Conservation (phyloP, 1,140 invertebrate species). For the Drosophila paulistorum region DNA sequence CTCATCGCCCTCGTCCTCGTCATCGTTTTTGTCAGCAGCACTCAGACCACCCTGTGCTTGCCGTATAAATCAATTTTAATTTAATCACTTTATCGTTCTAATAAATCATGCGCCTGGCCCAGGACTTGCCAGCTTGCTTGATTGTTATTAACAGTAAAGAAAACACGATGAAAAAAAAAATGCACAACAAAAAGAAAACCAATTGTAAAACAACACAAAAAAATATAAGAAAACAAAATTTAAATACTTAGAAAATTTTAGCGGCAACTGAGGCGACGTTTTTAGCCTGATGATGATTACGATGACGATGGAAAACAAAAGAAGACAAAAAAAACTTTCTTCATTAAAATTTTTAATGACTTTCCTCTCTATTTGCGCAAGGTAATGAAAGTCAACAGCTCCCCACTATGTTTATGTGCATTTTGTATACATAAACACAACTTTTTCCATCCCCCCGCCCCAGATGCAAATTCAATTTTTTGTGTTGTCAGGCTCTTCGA, state of each 20-base stretch:
- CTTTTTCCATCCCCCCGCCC: conserved; percentile 9
- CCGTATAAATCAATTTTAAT: conserved; percentile 79
- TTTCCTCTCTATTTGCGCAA: conserved; percentile 74
- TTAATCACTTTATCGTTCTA: conserved; percentile 79
- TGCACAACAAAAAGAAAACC: conserved; percentile 73
- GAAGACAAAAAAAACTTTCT: conserved; percentile 70
- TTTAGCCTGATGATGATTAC: conserved; percentile 26
- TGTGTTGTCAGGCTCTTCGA: conserved; percentile 13
- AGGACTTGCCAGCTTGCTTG: conserved; percentile 31
- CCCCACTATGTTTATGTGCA: conserved; percentile 61
- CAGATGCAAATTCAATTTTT: conserved; percentile 60
- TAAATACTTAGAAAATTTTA: conserved; percentile 69
- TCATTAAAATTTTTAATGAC: conserved; percentile 80
- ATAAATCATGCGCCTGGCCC: conserved; percentile 66
- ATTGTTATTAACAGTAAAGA: conserved; percentile 74
- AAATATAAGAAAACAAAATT: conserved; percentile 67
- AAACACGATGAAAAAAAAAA: conserved; percentile 47
- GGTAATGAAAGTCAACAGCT: conserved; percentile 78
- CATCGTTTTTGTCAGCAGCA: conserved; percentile 21
- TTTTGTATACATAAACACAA: conserved; percentile 40
- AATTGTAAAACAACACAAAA: conserved; percentile 50
- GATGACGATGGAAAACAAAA: conserved; percentile 58
- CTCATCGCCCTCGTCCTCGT: not conserved
- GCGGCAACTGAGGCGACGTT: conserved; percentile 41
- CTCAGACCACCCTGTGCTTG: conserved; percentile 26